These are phyloP conservation scores for Pteronura brasiliensis DNA, from an alignment of 2,113 vertebrate species.

Conservation along the genomic window DNA sequence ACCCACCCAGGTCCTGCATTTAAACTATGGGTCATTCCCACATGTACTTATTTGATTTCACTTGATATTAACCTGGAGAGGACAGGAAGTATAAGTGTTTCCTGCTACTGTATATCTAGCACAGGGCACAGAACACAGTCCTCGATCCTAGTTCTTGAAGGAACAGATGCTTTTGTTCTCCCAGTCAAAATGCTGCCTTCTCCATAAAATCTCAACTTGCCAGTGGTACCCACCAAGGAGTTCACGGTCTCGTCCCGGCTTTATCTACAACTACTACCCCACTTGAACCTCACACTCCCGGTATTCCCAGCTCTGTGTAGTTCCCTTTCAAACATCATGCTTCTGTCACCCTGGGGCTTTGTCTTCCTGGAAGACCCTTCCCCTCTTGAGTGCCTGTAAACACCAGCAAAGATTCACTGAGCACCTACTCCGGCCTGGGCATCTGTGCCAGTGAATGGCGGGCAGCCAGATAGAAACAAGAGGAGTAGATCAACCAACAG, in stretches of 20 bases:
- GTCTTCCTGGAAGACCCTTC: background rate
- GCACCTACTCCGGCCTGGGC: accelerated
- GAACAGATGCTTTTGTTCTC: background rate
- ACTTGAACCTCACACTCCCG: background rate
- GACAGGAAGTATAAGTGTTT: background rate
- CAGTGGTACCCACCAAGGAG: background rate
- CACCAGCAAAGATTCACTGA: background rate
- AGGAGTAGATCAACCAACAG: background rate
- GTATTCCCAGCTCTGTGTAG: no score
- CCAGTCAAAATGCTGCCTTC: background rate
- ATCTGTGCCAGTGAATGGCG: background rate
- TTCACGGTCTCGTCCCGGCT: background rate
- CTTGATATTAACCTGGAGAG: background rate
- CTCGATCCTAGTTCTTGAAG: background rate
- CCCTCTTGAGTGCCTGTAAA: background rate
- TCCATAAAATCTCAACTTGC: no score
- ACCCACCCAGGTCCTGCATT: background rate
- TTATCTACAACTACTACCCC: background rate
- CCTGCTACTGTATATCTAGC: background rate
- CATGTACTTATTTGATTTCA: background rate
- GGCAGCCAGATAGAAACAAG: background rate
- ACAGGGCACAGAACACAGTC: background rate
- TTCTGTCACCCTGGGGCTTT: background rate
- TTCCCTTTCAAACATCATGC: background rate
- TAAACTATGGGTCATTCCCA: background rate